Percentiles rank a stretch among this genome's conserved stretches.
Conservation (phyloP, 2,888 invertebrate species). For the Metellina segmentata region DNA sequence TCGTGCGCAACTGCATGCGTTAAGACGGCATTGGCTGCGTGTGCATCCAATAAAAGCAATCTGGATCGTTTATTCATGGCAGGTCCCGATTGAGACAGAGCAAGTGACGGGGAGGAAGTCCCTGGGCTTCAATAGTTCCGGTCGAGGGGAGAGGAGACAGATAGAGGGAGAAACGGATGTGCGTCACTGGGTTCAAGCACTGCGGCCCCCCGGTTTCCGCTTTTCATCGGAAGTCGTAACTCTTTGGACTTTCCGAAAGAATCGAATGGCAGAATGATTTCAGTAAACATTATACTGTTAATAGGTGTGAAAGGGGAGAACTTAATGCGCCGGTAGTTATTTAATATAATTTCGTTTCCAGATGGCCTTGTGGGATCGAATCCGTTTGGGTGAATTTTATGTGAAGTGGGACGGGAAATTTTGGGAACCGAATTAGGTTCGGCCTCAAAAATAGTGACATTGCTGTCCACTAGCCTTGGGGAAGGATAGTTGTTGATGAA, state of each 20-base stretch:
- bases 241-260: constrained; percentile 67
- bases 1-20: too few species aligned
- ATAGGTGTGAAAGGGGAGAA: constrained; percentile 50
- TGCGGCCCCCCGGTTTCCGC: constrained; percentile 37
- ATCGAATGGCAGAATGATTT: constrained; percentile 62
- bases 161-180: constrained; percentile 51
- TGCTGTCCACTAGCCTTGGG: too few species aligned
- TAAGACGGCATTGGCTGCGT: too few species aligned
- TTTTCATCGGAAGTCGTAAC: constrained; percentile 71
- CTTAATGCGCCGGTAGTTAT: constrained; percentile 7
- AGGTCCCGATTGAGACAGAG: constrained; percentile 46
- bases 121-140: constrained; percentile 70
- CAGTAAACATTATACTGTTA: constrained; percentile 51
- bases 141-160: constrained; percentile 44
- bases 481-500: too few species aligned
- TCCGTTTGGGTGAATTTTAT: not conserved
- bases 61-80: constrained; percentile 67
- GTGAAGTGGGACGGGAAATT: not conserved
- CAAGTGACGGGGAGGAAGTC: constrained; percentile 50
- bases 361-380: not conserved
- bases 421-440: too few species aligned
- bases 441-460: too few species aligned
- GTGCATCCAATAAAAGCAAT: not conserved
- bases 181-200: constrained; percentile 71
- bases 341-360: constrained; percentile 7